Base-by-base conservation (phyloP, 2,797 vertebrate species). In the Phaenicophaeus curvirostris region DNA sequence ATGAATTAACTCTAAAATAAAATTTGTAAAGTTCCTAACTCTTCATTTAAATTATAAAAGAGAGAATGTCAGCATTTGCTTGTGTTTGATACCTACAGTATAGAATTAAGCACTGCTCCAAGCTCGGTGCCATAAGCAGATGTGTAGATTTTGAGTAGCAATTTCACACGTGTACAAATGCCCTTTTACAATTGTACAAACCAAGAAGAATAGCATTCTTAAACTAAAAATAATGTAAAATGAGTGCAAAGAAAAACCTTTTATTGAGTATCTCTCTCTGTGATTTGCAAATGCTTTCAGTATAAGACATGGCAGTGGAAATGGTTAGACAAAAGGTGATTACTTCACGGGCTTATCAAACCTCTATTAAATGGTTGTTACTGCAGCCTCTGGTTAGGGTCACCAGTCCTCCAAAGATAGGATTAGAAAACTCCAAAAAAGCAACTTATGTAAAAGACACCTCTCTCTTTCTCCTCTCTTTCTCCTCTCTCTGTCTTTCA, bases 311-410 rank as follows among this genome's bases (percentile, higher is more conserved):
- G 23, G 58, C 1, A 5, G 37, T 81, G 63, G 85, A 93, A 94
- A 81, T 69, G n/a, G 96, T 93, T 87, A 94, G 77, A 94, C 71
- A 76, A 82, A 90, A 65, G 51, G 39, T 30, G 85, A 78, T 80
- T 82, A 87, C 50, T 95, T 81, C 83, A 82, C 25, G 55, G 46
- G 80, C 74, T 94, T 92, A 94, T 89, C 84, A 94, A 74, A 54
- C 6, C 28, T 58, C 71, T 75, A 58, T 39, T 74, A 94, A 71
- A 74, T 79, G 30, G 41, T 65, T 74, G 37, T 44, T 91, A 46
- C 41, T 68, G 71, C 80, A 94, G 65, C 20, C 55, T 17, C 55
- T 50, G 58, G 72, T 88, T 93, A 95, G 79, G 59, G 72, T 87
- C 78, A 96, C 57, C 74, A 59, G 61, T 68, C 46, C 77, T 96